Percentiles rank a stretch among this genome's conserved stretches.
phyloP scores from a whole-genome alignment of 2,888 invertebrate species.

The Rhagophthalmus giganteus region DNA sequence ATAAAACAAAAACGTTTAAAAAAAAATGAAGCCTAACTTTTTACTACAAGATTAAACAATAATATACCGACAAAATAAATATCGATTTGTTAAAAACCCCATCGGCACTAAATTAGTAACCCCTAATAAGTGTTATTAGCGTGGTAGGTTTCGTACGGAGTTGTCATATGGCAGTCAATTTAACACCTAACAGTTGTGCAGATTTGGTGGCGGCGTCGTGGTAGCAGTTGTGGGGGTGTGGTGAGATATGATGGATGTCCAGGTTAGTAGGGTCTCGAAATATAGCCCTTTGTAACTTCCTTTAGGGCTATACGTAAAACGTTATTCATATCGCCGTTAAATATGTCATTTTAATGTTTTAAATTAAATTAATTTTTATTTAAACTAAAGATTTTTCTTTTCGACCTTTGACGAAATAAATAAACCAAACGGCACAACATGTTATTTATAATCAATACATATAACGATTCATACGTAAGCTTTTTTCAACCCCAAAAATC shows the following conservation, averaged over 20 bases:
- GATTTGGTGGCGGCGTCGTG: constrained; percentile 36
- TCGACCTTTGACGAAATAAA: not conserved
- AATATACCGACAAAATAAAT: too few relatives aligned
- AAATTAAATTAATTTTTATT: too few relatives aligned
- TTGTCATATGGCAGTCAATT: constrained; percentile 37
- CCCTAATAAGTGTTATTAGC: constrained; percentile 21
- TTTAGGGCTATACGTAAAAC: not conserved
- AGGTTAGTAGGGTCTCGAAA: constrained; percentile 16
- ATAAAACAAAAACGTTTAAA: too few relatives aligned
- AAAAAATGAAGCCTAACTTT: too few relatives aligned
- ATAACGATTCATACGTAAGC: not conserved
- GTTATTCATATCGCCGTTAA: not conserved
- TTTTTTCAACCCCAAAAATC: not conserved
- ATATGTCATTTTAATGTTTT: too few relatives aligned
- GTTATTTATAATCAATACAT: not conserved
- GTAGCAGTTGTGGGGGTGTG: constrained; percentile 43
- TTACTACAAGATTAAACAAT: too few relatives aligned
- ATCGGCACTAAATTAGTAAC: too few relatives aligned
- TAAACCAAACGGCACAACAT: not conserved
- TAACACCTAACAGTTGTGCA: constrained; percentile 40
- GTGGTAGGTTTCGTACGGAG: constrained; percentile 25
- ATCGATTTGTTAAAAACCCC: too few relatives aligned
- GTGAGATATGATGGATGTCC: constrained; percentile 39
- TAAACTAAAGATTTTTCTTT: too few relatives aligned
- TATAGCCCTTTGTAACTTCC: constrained; percentile 8